Percentiles rank a stretch among this genome's conserved stretches.
Evolutionary conservation across 2,888 invertebrate genomes (phyloP).

Genomic region (Eupithecia dodoneata): DNA sequence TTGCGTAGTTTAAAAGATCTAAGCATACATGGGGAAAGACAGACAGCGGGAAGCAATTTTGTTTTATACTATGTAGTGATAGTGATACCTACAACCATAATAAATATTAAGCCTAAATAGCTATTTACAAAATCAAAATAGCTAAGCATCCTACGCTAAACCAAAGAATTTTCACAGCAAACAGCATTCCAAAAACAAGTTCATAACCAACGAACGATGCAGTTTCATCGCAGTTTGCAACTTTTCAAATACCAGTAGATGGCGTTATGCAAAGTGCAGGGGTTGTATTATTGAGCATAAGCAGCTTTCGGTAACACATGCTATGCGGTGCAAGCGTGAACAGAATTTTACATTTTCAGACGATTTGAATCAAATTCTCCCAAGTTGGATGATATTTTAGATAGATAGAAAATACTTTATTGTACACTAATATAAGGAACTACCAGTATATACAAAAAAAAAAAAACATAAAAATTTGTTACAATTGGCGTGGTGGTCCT

Average conservation of each 20-base stretch:
- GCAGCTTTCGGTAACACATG: conserved; percentile 42
- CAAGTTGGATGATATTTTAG: background rate
- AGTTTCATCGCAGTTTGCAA: conserved; percentile 63
- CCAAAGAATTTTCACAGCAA: conserved; percentile 8
- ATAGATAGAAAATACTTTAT: no score
- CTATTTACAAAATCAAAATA: background rate
- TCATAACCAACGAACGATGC: conserved; percentile 38
- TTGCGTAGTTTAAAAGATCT: no score
- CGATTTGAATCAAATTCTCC: background rate
- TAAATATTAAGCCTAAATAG: background rate
- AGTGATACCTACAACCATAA: no score
- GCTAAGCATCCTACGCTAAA: background rate
- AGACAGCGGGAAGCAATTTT: no score
- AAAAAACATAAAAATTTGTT: no score
- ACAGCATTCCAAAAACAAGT: conserved; percentile 38
- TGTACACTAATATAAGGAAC: no score
- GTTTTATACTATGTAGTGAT: no score
- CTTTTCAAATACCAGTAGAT: conserved; percentile 71
- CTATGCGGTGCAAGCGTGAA: conserved; percentile 44
- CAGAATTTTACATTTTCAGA: conserved; percentile 23
- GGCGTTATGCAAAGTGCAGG: conserved; percentile 71
- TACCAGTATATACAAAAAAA: no score
- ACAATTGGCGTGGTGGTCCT: no score
- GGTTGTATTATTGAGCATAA: conserved; percentile 67
- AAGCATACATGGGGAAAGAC: no score